Evolutionary conservation across 1,140 invertebrate genomes (phyloP).

Genomic region (Diabrotica virgifera): DNA sequence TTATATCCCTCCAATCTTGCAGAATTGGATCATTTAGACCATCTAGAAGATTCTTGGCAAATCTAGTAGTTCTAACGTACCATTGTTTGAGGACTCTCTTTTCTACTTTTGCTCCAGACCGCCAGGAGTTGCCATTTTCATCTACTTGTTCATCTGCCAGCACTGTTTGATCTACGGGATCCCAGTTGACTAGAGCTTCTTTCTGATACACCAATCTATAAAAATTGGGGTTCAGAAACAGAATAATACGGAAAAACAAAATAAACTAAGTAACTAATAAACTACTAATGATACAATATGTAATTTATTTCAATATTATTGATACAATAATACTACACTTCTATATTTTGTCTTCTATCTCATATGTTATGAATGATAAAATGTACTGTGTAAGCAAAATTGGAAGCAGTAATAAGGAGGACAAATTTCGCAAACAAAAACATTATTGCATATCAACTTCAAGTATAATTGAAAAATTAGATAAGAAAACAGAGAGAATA

Average conservation of each 20-base stretch:
- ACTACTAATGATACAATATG: too few relatives aligned
- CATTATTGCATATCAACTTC: too few relatives aligned
- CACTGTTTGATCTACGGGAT: conserved; percentile 96
- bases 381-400: too few relatives aligned
- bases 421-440: too few relatives aligned
- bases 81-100: conserved; percentile 89
- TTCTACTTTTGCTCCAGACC: conserved; percentile 91
- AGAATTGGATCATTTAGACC: conserved; percentile 69
- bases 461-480: too few relatives aligned
- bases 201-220: conserved; percentile 75
- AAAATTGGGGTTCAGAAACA: conserved; percentile 1
- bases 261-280: background rate
- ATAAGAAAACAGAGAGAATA: too few relatives aligned
- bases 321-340: too few relatives aligned
- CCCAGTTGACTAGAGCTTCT: conserved; percentile 95
- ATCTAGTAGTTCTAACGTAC: conserved; percentile 91
- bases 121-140: conserved; percentile 86
- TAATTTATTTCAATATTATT: too few relatives aligned
- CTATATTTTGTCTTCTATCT: too few relatives aligned
- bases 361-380: too few relatives aligned
- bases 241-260: background rate
- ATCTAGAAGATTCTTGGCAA: conserved; percentile 75
- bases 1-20: conserved; percentile 81
- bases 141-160: conserved; percentile 98
- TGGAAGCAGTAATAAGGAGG: too few relatives aligned